Evolutionary conservation across 2,888 invertebrate genomes (phyloP), one percentile per base, ranked within the genome.

Genomic region (Chesias legatella): DNA sequence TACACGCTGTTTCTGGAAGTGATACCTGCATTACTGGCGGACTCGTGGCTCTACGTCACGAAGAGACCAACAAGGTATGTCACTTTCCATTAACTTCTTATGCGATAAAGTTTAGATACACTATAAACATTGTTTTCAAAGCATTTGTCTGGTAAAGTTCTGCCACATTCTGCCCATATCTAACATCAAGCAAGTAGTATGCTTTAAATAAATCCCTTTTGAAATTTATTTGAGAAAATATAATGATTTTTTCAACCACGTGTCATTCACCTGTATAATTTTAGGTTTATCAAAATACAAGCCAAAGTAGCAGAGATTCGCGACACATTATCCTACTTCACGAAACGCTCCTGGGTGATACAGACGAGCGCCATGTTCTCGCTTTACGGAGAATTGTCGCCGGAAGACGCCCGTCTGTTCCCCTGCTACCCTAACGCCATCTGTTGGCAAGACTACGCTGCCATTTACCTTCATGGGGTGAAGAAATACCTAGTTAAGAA

Each of bases 351-450:
- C 6, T 49, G 49, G 49, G 22, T 23, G n/a, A 36, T 51, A 11
- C 33, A 37, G 2, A 36, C 31, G 7, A 17, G 22, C 8, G 13
- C 29, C 2, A 30, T 36, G 11, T 9, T 21, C 6, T 29, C 26
- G 6, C 30, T 50, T 3, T 34, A 7, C 22, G 24, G 32, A 6
- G 30, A 29, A 8, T 33, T 47, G 13, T 39, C 37, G 23, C 24
- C 22, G 4, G 27, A 10, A 6, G 51, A 51, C 20, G 27, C 35
- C 8, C 23, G 23, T 10, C 10, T 33, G 9, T 51, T 44, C 23
- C 45, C 43, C 0, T 48, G 35, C 34, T 39, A 51, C 26, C 44
- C 45, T 7, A 29, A 8, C 8, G 24, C 26, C 17, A 43, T 48
- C 13, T 27, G 30, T 27, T 48, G 43, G 44, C 28, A 23, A 1